A percentile compares a stretch with the other conserved stretches of the same genome.
These are phyloP conservation scores for Kryphioiulus occultus DNA, from an alignment of 2,888 invertebrate genomes.

Conservation along the genomic window DNA sequence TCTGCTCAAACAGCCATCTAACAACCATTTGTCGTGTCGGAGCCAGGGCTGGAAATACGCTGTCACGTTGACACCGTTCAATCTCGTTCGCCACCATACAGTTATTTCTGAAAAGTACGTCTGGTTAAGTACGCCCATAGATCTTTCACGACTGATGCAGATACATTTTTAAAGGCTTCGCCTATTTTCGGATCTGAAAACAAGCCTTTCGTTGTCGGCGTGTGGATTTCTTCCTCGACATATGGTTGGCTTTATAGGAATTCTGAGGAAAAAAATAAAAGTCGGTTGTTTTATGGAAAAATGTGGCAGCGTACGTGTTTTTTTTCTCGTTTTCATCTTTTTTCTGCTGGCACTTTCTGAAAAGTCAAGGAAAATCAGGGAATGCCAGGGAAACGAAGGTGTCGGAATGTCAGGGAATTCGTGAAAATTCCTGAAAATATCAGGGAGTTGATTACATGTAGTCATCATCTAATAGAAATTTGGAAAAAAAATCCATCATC, in stretches of 20 bases:
- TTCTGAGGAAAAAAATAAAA: not conserved
- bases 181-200: not conserved
- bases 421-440: too few relatives aligned
- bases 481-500: too few relatives aligned
- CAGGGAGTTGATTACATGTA: too few relatives aligned
- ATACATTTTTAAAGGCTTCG: not conserved
- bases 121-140: not conserved
- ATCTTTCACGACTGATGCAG: not conserved
- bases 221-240: not conserved
- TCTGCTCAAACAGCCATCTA: not conserved
- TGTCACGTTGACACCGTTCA: not conserved
- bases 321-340: too few relatives aligned
- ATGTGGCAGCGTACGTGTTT: not conserved
- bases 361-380: too few relatives aligned
- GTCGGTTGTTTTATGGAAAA: not conserved
- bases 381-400: too few relatives aligned
- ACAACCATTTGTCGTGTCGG: not conserved
- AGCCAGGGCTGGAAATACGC: not conserved
- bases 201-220: not conserved
- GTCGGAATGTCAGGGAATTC: too few relatives aligned
- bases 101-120: not conserved
- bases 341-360: too few relatives aligned
- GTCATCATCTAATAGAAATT: too few relatives aligned
- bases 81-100: constrained; percentile 20
- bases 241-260: not conserved